Evolutionary conservation across 2,888 invertebrate species (phyloP).

Genomic region (Drosophila algonquin): DNA sequence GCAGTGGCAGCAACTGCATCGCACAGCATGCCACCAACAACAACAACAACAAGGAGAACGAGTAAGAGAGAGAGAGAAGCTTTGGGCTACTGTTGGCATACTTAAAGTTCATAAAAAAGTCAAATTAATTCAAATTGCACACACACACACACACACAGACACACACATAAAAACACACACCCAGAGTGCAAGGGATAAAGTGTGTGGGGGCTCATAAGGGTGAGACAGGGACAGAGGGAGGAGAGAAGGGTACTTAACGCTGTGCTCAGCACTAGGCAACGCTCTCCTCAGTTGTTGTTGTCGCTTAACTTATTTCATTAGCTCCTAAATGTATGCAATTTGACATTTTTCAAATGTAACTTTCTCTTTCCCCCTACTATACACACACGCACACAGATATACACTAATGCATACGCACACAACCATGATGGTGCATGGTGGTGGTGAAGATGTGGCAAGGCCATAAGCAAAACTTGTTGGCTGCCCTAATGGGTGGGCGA

Average conservation of each 20-base stretch:
- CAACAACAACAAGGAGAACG: slow-evolving; percentile 24
- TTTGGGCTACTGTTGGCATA: slow-evolving; percentile 66
- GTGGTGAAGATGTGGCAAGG: slow-evolving; percentile 36
- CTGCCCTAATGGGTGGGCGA: slow-evolving; percentile 31
- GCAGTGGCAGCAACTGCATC: slow-evolving; percentile 12
- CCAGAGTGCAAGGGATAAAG: background rate
- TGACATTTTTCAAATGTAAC: slow-evolving; percentile 80
- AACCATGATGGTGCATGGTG: slow-evolving; percentile 2
- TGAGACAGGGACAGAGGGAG: background rate
- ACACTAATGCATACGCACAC: too few species aligned
- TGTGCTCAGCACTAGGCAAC: slow-evolving; percentile 49
- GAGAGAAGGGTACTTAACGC: slow-evolving; percentile 54
- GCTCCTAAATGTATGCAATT: slow-evolving; percentile 79
- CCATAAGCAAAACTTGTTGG: slow-evolving; percentile 31
- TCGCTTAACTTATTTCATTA: slow-evolving; percentile 78
- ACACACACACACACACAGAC: slow-evolving; percentile 45
- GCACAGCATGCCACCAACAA: slow-evolving; percentile 21
- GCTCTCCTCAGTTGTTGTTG: slow-evolving; percentile 54
- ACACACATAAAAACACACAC: slow-evolving; percentile 27
- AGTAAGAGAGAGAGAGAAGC: slow-evolving; percentile 20
- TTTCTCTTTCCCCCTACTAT: slow-evolving; percentile 50
- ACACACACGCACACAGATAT: background rate
- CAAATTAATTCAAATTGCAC: slow-evolving; percentile 74
- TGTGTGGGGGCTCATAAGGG: background rate
- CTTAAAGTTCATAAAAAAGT: slow-evolving; percentile 70